Conservation (phyloP, 2,113 vertebrate species). For the Athene noctua region DNA sequence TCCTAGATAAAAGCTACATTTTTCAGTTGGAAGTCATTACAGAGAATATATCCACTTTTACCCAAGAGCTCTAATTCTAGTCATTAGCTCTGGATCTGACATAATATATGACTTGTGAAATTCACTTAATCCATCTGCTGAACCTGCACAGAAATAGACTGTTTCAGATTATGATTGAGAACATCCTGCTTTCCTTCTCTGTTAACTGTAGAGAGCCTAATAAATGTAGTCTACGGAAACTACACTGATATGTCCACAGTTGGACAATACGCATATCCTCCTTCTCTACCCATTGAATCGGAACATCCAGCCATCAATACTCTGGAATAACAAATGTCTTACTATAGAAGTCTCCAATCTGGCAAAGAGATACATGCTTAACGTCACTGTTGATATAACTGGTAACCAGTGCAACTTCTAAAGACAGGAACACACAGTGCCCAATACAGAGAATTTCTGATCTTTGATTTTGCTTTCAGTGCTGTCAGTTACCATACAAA, state of each 20-base stretch:
- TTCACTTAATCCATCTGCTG: not conserved
- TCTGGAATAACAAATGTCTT: not conserved
- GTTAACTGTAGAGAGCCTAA: not conserved
- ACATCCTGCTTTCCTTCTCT: not conserved
- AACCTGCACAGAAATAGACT: not conserved
- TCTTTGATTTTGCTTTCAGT: not conserved
- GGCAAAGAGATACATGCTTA: not conserved
- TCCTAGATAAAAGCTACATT: not conserved
- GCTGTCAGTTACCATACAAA: not conserved
- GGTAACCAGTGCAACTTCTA: not conserved
- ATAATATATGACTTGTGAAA: not conserved
- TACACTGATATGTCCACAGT: not conserved
- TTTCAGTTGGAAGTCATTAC: not conserved
- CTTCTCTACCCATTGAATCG: not conserved
- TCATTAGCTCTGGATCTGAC: not conserved
- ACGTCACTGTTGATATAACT: not conserved
- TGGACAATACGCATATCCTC: accelerated
- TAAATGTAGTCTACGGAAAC: not conserved
- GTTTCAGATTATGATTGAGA: not conserved
- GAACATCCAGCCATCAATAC: not conserved
- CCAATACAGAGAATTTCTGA: not conserved
- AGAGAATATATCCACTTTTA: not conserved
- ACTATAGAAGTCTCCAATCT: not conserved
- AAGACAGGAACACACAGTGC: not conserved
- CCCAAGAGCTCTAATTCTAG: not conserved